Evolutionary conservation across 2,797 vertebrate genomes (phyloP).

Genomic region (Cottoperca gobio): DNA sequence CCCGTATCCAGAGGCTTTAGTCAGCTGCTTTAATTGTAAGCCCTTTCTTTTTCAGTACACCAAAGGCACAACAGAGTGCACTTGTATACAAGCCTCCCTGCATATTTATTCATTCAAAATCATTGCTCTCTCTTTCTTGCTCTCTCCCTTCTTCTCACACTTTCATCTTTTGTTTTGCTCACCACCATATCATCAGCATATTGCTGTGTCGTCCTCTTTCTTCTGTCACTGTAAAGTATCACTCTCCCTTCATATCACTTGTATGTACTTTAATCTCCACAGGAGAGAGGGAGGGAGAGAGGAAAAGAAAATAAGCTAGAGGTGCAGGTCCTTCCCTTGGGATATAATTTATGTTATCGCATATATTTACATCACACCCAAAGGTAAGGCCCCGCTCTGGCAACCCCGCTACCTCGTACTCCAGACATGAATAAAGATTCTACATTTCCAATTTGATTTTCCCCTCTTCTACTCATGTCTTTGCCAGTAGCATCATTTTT

Average conservation of each 20-base stretch:
- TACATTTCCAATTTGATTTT: constrained; percentile 52
- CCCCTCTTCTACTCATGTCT: constrained; percentile 23
- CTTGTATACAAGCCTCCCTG: constrained; percentile 21
- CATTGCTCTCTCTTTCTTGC: constrained; percentile 12
- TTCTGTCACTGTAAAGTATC: constrained; percentile 51
- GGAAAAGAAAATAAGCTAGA: neutral
- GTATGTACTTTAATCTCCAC: constrained; percentile 62
- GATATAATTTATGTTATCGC: constrained; percentile 57
- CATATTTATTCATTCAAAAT: constrained; percentile 51
- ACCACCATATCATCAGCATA: constrained; percentile 69
- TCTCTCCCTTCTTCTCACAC: constrained; percentile 12
- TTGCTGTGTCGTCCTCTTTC: constrained; percentile 46
- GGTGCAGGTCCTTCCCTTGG: constrained; percentile 9
- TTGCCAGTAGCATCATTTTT: constrained; percentile 54
- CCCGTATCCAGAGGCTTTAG: constrained; percentile 15
- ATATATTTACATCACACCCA: constrained; percentile 67
- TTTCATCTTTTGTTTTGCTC: constrained; percentile 55
- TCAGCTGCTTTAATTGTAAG: constrained; percentile 24
- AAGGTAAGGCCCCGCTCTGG: constrained; percentile 30
- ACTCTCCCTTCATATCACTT: constrained; percentile 40
- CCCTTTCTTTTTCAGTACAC: constrained; percentile 27
- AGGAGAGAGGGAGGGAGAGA: neutral
- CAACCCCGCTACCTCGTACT: constrained; percentile 33
- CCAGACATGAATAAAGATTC: constrained; percentile 56
- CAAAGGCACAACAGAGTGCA: constrained; percentile 6